These are phyloP conservation scores for Leiothrix lutea DNA, from an alignment of 2,113 vertebrate genomes.

Conservation along the genomic window DNA sequence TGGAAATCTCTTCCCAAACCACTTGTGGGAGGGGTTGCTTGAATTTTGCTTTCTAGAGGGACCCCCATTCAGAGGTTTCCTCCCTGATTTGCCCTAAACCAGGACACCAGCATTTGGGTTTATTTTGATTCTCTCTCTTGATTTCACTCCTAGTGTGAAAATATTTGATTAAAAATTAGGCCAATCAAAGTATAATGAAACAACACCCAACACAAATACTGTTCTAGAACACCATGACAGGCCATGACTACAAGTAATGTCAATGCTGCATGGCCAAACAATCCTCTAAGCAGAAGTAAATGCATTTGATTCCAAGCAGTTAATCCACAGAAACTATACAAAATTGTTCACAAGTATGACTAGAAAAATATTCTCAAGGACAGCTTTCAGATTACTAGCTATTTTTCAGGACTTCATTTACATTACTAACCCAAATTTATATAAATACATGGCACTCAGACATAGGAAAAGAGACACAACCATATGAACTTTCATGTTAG, in stretches of 20 bases:
- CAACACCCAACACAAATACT: not conserved
- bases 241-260: fast-evolving
- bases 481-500: not conserved
- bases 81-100: not conserved
- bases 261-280: not conserved
- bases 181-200: not conserved
- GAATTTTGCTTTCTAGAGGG: not conserved
- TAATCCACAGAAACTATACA: not conserved
- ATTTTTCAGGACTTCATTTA: not conserved
- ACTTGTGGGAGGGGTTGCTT: not conserved
- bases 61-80: not conserved
- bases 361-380: not conserved
- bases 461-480: not conserved
- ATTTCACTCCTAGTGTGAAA: not conserved
- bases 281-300: not conserved
- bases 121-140: not conserved
- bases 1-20: not conserved
- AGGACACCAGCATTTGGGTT: not conserved
- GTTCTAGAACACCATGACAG: not conserved
- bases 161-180: not conserved
- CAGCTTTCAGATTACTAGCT: not conserved
- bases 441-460: not conserved
- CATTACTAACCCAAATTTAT: not conserved
- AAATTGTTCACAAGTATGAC: not conserved
- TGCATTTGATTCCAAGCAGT: not conserved